Conservation (phyloP, 2,888 invertebrate species). For the Dione vanillae region DNA sequence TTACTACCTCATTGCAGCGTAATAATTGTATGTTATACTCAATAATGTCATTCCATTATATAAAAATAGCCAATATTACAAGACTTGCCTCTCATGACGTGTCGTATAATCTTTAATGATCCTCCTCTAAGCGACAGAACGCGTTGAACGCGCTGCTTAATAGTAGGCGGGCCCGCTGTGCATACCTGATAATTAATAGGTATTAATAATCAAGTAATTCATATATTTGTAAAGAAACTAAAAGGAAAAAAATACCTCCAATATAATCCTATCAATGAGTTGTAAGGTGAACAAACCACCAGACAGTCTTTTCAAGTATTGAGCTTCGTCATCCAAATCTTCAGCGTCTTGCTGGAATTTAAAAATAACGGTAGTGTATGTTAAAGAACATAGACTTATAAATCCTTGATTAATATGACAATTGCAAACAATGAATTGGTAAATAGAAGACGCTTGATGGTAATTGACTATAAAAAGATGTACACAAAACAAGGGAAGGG, state of each 20-base stretch:
- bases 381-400: conserved; percentile 38
- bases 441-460: too few relatives aligned
- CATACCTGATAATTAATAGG: conserved; percentile 74
- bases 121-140: conserved; percentile 95
- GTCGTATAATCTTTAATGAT: conserved; percentile 95
- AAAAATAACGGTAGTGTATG: neutral
- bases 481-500: too few relatives aligned
- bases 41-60: too few relatives aligned
- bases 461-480: too few relatives aligned
- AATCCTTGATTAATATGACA: too few relatives aligned
- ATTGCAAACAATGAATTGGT: too few relatives aligned
- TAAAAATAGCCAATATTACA: too few relatives aligned
- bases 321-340: conserved; percentile 91
- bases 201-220: too few relatives aligned
- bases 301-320: conserved; percentile 94
- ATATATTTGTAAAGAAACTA: too few relatives aligned
- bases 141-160: conserved; percentile 94
- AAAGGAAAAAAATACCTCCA: conserved; percentile 87
- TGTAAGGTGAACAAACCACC: conserved; percentile 98
- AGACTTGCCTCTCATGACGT: conserved; percentile 93
- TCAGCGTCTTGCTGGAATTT: conserved; percentile 82
- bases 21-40: too few relatives aligned
- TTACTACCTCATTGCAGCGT: too few relatives aligned
- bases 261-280: conserved; percentile 94
- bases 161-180: conserved; percentile 87